Percentiles rank a stretch among this genome's conserved stretches.
Conservation (phyloP, 2,888 invertebrate genomes). For the Synergus umbraculus region DNA sequence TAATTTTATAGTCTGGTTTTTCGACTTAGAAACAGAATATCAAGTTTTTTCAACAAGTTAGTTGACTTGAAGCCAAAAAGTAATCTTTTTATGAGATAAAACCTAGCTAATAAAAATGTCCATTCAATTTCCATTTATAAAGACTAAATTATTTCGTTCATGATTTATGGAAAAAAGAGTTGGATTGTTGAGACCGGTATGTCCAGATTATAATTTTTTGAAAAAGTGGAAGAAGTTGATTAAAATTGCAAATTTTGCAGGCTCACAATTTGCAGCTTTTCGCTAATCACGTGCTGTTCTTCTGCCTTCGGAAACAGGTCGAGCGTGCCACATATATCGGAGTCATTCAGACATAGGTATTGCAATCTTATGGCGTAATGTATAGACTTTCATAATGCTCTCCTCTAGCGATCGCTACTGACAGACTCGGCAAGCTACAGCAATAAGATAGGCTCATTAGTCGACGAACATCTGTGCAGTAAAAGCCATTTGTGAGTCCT, state of each 20-base stretch:
- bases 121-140: too few relatives aligned
- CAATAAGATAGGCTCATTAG: conserved; percentile 10
- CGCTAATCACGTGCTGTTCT: conserved; percentile 55
- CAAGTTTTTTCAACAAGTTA: too few relatives aligned
- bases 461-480: conserved; percentile 26
- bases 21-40: too few relatives aligned
- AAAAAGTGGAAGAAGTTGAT: neutral
- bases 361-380: conserved; percentile 65
- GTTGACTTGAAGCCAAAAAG: too few relatives aligned
- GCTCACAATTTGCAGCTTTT: conserved; percentile 35
- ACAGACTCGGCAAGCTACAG: conserved; percentile 20
- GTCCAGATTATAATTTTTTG: neutral
- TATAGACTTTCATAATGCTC: conserved; percentile 65
- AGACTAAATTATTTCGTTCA: too few relatives aligned
- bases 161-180: too few relatives aligned
- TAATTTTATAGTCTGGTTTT: too few relatives aligned
- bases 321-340: conserved; percentile 56
- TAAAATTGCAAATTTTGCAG: neutral
- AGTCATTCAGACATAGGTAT: conserved; percentile 50
- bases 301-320: conserved; percentile 58
- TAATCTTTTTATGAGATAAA: too few relatives aligned
- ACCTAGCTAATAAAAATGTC: too few relatives aligned
- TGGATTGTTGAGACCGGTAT: too few relatives aligned
- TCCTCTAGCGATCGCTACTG: conserved; percentile 52
- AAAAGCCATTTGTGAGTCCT: conserved; percentile 39